Evolutionary conservation across 2,113 vertebrate species (phyloP), one percentile per base, ranked within the genome.

Genomic region (Peromyscus polionotus): DNA sequence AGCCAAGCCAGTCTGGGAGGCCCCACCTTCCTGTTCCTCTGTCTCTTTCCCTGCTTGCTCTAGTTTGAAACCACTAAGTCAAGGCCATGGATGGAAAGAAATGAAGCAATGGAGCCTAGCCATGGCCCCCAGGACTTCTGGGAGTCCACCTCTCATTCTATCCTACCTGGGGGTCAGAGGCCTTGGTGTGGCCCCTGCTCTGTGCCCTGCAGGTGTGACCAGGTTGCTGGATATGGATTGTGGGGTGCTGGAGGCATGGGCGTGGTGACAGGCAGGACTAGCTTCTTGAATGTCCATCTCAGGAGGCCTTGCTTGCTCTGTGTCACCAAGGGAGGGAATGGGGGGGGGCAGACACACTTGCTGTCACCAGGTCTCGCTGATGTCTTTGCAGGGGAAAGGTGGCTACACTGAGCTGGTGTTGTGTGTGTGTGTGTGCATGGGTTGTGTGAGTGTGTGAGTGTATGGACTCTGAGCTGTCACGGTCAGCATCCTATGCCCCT

Each of bases 1-100:
- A 73, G 20, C 67, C 61, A 63, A 45, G 79, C 73, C 17, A 2
- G 54, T 48, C 91, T 88, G 91, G 79, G 91, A 65, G 54, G 5
- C 26, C 57, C 42, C 3, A 33, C 33, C 24, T 42, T 26, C 28
- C 33, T 11, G 61, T 54, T 19, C 42, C 91, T 91, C 92, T 84
- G 45, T 33, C 85, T 95, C 73, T 51, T 24, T 14, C 48, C 90
- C 86, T 81, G 91, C 94, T 93, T 96, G 96, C 94, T 96, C 95
- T 96, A 42, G 85, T 94, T 91, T 67, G 97, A 98, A 99, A 99
- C 98, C 98, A 99, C 99, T 99, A 99, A 97, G 96, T 98, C 1
- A 0, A 97, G 95, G 97, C 77, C 79, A 87, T 17, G 16, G 95
- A 96, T 72, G 54, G 95, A 96, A 90, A 84, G 42, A 76, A 65